Evolutionary conservation across 2,113 vertebrate genomes (phyloP).

Genomic region (Hippocampus barbouri): DNA sequence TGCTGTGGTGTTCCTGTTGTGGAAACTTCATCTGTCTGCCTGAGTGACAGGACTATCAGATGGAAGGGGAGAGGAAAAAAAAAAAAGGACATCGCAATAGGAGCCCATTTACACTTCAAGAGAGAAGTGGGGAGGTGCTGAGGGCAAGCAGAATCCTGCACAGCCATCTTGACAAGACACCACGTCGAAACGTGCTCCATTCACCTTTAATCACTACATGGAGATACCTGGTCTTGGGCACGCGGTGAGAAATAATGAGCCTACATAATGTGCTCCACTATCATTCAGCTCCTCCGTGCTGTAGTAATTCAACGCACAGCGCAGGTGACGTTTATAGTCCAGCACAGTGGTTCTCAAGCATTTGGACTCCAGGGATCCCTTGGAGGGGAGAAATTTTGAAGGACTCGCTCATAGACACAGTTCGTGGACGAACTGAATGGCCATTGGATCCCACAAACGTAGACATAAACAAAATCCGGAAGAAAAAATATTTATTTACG

Average conservation of each 20-base stretch:
- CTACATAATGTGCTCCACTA: slow-evolving; percentile 15
- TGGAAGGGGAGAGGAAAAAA: slow-evolving; percentile 25
- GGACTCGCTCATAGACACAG: not conserved
- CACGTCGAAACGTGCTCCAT: slow-evolving; percentile 56
- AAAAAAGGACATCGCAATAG: slow-evolving; percentile 38
- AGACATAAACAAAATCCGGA: no score
- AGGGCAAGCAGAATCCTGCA: slow-evolving; percentile 50
- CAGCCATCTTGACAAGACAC: slow-evolving; percentile 53
- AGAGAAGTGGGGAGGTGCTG: slow-evolving; percentile 55
- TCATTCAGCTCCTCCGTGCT: slow-evolving; percentile 40
- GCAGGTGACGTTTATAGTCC: slow-evolving; percentile 45
- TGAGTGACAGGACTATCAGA: slow-evolving; percentile 49
- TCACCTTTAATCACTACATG: slow-evolving; percentile 64
- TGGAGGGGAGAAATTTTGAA: not conserved
- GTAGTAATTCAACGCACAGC: slow-evolving; percentile 38
- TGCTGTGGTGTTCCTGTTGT: slow-evolving; percentile 15
- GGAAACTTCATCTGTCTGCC: slow-evolving; percentile 41
- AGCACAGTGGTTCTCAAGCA: slow-evolving; percentile 27
- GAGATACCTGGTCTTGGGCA: slow-evolving; percentile 56
- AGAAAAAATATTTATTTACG: not conserved
- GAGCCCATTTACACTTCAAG: slow-evolving; percentile 74
- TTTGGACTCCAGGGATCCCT: not conserved
- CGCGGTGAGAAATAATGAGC: slow-evolving; percentile 54
- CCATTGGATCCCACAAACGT: not conserved
- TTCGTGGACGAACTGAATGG: no score